phyloP scores from a whole-genome alignment of 2,888 invertebrate species.

The Brachyptera putata region DNA sequence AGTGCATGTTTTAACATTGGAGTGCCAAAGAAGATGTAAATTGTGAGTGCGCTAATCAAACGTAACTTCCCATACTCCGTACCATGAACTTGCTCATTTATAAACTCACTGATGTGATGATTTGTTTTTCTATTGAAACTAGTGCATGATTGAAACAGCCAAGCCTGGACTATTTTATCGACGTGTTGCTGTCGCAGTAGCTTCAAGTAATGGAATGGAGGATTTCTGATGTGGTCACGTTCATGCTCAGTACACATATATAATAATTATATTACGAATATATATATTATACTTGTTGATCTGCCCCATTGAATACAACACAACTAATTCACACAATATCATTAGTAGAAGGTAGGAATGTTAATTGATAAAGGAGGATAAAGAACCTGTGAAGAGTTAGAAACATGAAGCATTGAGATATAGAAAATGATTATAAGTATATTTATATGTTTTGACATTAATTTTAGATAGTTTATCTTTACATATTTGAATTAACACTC shows the following conservation, averaged over 20 bases:
- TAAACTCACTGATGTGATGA: background rate
- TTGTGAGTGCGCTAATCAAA: too few relatives aligned
- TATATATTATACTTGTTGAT: background rate
- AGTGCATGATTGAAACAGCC: background rate
- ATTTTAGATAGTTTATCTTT: background rate
- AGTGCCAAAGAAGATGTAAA: too few relatives aligned
- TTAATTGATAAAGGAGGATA: slow-evolving; percentile 16
- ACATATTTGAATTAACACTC: background rate
- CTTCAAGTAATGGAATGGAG: slow-evolving; percentile 15
- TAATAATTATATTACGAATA: background rate
- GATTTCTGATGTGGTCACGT: slow-evolving; percentile 11
- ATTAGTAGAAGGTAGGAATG: slow-evolving; percentile 19
- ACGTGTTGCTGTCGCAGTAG: background rate
- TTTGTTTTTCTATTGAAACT: background rate
- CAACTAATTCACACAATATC: background rate
- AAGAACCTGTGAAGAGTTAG: background rate
- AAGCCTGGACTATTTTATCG: slow-evolving; percentile 7
- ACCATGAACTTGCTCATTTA: too few relatives aligned
- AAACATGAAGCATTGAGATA: background rate
- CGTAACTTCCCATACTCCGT: too few relatives aligned
- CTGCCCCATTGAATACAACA: slow-evolving; percentile 7
- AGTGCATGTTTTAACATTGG: too few relatives aligned
- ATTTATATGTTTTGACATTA: background rate
- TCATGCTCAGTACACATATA: slow-evolving; percentile 2
- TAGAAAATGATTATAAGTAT: background rate